Evolutionary conservation across 2,113 vertebrate species (phyloP).

Genomic region (Cinclus cinclus): DNA sequence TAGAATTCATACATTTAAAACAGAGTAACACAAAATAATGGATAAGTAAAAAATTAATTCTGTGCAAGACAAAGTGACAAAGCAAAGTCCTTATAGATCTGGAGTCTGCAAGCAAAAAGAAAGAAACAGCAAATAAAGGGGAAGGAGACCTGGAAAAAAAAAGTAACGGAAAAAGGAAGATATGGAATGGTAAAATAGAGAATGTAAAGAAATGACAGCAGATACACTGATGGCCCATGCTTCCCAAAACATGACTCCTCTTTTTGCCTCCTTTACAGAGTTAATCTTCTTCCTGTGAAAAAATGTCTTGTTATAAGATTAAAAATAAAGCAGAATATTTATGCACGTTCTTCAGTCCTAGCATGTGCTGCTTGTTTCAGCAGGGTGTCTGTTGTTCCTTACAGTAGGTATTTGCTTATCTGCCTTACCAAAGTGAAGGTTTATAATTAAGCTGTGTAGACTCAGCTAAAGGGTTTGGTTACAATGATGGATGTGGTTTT

Average conservation of each 20-base stretch:
- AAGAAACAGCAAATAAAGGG: background rate
- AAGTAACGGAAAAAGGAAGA: background rate
- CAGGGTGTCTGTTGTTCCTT: background rate
- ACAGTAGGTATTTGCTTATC: background rate
- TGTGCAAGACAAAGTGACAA: background rate
- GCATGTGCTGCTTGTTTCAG: background rate
- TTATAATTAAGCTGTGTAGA: background rate
- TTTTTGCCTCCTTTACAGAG: background rate
- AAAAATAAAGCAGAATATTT: background rate
- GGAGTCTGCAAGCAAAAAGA: background rate
- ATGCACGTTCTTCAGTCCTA: background rate
- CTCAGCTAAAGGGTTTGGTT: background rate
- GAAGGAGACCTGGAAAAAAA: background rate
- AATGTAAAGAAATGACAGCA: background rate
- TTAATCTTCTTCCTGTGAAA: background rate
- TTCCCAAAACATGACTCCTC: background rate
- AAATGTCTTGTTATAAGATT: background rate
- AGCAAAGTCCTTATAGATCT: background rate
- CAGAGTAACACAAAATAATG: background rate
- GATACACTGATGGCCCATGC: background rate
- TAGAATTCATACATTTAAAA: background rate
- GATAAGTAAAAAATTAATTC: background rate
- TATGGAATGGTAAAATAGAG: background rate
- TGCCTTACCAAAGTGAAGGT: background rate
- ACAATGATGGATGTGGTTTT: background rate